phyloP scores from a whole-genome alignment of 1,140 invertebrate species.

The Danaus melanippus region DNA sequence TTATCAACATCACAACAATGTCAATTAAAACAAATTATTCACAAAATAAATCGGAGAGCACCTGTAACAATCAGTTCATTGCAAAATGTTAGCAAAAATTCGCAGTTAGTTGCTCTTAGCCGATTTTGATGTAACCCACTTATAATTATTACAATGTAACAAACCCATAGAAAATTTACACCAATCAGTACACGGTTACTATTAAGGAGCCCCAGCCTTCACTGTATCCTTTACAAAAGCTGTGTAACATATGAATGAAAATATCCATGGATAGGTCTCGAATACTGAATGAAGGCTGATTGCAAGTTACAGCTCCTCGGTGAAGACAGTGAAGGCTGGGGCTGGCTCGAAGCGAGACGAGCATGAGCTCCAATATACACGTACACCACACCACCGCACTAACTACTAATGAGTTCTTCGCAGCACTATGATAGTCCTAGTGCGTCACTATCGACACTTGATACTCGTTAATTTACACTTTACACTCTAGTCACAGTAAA shows the following conservation, averaged over 20 bases:
- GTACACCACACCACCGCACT: conserved; percentile 51
- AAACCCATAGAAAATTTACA: conserved; percentile 69
- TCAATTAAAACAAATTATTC: conserved; percentile 23
- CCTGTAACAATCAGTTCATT: conserved; percentile 42
- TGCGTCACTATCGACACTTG: conserved; percentile 40
- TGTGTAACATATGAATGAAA: not conserved
- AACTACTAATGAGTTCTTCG: conserved; percentile 48
- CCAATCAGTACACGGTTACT: conserved; percentile 61
- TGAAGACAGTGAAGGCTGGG: conserved; percentile 41
- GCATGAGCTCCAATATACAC: conserved; percentile 52
- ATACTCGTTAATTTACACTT: conserved; percentile 65
- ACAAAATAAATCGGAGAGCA: conserved; percentile 44
- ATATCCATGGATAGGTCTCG: too few species aligned
- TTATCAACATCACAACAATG: conserved; percentile 20
- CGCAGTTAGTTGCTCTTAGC: conserved; percentile 23
- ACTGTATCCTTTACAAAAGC: conserved; percentile 17
- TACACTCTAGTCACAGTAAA: conserved; percentile 55
- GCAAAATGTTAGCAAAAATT: conserved; percentile 22
- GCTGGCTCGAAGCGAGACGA: conserved; percentile 45
- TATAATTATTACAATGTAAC: conserved; percentile 50
- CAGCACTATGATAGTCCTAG: conserved; percentile 48
- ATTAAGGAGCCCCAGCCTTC: conserved; percentile 51
- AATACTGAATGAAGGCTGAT: too few species aligned
- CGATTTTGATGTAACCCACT: conserved; percentile 33
- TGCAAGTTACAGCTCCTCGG: too few species aligned